These are phyloP conservation scores for Orgyia antiqua DNA, from an alignment of 2,888 invertebrate genomes.

Conservation along the genomic window DNA sequence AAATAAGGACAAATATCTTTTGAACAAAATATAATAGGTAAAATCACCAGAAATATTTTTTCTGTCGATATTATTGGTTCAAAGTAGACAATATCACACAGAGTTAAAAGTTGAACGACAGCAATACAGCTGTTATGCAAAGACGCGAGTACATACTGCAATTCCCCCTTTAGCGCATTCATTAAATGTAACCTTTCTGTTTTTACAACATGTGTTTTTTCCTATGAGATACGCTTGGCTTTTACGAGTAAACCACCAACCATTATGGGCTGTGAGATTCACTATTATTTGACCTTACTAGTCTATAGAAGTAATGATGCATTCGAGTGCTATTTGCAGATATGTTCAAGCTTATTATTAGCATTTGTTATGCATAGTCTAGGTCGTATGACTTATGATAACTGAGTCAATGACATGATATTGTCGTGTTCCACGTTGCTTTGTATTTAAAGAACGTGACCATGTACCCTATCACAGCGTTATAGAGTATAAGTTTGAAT, in stretches of 20 bases:
- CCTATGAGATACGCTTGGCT: slow-evolving; percentile 19
- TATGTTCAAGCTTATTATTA: slow-evolving; percentile 23
- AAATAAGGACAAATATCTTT: no score
- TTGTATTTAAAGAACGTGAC: slow-evolving; percentile 10
- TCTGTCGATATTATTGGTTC: no score
- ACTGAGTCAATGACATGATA: slow-evolving; percentile 58
- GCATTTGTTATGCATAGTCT: slow-evolving; percentile 28
- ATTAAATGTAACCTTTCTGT: background rate
- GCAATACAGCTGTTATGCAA: no score
- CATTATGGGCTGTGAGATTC: slow-evolving; percentile 12
- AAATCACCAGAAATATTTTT: no score
- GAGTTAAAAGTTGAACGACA: no score
- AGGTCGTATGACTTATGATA: slow-evolving; percentile 45
- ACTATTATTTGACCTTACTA: slow-evolving; percentile 9
- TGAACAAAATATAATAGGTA: no score
- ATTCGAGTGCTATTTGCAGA: slow-evolving; percentile 5
- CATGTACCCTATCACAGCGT: slow-evolving; percentile 8
- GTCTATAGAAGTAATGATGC: slow-evolving; percentile 14
- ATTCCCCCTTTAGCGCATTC: no score
- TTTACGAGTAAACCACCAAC: slow-evolving; percentile 15
- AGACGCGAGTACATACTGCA: no score
- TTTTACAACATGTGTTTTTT: slow-evolving; percentile 2
- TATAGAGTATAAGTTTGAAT: slow-evolving; percentile 17
- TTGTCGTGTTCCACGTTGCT: slow-evolving; percentile 20
- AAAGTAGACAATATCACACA: no score